Evolutionary conservation across 1,140 invertebrate species (phyloP), one percentile per base, ranked within the genome.

Genomic region (Drosophila nigrodunni): DNA sequence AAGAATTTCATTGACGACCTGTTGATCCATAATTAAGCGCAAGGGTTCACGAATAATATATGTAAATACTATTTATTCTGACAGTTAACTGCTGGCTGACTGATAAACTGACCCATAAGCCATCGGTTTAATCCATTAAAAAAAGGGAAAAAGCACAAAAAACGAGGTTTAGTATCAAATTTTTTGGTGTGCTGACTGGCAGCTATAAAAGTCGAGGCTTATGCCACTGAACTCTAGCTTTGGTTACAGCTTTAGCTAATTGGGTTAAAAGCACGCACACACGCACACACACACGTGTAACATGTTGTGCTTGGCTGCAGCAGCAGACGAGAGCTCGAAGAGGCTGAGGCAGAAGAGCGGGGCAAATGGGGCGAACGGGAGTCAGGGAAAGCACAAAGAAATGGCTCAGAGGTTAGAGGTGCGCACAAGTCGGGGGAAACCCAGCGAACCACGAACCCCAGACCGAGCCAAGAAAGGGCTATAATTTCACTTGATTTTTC

Each of bases 221-320:
- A 69, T 79, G 74, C 77, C 77, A 79, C 64, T 79, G 66, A 85
- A 77, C 80, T 72, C 74, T 66, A 71, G 65, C 73, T 74, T 69
- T 57, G 61, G 71, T 46, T 52, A 75, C 59, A 70, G 67, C 64
- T 70, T 44, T 39, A 73, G 73, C 73, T 87, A 88, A 88, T 88
- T 88, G 83, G 83, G 83, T 87, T 88, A 88, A 87, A 88, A 83
- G 85, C 80, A 73, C 60, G 46, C 59, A 55, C 62, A 55, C 43
- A 55, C 47, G 54, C 39, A 47, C 39, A 52, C 34, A 34, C 46
- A 55, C 7, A 35, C 58, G 78, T 57, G 52, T 46, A 72, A 71
- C 50, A 74, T 71, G 68, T 59, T 68, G 62, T 74, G 62, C 47
- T 74, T 66, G 57, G 43, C 66, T 76, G 73, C 76, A 65, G 39